phyloP scores from a whole-genome alignment of 2,888 invertebrate species.

The Ceramica pisi region DNA sequence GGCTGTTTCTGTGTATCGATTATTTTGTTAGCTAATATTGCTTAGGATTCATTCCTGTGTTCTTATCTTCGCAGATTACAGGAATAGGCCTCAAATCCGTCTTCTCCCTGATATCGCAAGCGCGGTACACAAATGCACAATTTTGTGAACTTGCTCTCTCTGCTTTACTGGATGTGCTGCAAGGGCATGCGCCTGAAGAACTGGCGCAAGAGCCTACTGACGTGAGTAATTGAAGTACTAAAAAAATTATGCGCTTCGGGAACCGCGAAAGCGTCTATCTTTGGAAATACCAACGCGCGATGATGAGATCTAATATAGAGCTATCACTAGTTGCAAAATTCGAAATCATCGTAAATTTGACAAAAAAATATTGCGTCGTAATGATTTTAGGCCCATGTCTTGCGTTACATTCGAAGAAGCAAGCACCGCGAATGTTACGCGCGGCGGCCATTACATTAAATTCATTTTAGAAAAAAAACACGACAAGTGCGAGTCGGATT shows the following conservation, averaged over 20 bases:
- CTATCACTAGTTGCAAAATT: neutral
- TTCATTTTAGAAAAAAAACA: too few species aligned
- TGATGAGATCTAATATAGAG: neutral
- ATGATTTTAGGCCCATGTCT: too few species aligned
- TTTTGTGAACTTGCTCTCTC: conserved; percentile 97
- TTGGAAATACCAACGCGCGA: neutral
- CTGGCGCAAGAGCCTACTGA: conserved; percentile 95
- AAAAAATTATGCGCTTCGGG: neutral
- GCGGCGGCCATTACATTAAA: too few species aligned
- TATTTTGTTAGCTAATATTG: neutral
- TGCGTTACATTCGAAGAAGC: too few species aligned
- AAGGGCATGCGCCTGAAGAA: conserved; percentile 97
- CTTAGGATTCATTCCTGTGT: neutral
- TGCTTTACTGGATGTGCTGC: conserved; percentile 97
- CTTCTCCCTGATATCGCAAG: conserved; percentile 97
- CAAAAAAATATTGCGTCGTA: too few species aligned
- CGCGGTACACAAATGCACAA: conserved; percentile 94
- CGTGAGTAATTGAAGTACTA: conserved; percentile 78
- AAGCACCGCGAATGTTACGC: too few species aligned
- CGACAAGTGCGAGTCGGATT: too few species aligned
- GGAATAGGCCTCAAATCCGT: conserved; percentile 96
- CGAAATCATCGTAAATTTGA: too few species aligned
- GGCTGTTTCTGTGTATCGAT: neutral
- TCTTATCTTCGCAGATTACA: conserved; percentile 91
- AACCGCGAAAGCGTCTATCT: neutral